Base-by-base conservation (phyloP, 1,140 invertebrate genomes). In the Pseudomyrmex cubaensis region DNA sequence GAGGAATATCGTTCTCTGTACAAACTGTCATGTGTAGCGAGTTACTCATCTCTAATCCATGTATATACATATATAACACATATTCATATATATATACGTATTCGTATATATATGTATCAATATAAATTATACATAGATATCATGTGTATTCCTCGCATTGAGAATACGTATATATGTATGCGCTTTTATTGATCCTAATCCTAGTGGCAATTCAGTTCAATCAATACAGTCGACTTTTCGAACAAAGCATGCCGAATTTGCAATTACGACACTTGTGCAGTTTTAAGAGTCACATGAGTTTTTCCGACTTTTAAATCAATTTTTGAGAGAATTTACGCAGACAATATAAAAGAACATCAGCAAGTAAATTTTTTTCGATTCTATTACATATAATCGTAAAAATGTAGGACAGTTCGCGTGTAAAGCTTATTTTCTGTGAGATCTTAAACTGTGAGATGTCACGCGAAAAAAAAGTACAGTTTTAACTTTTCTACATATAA, bases 121-220 rank as follows among this genome's bases (percentile, higher is more conserved):
- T 35, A 35, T 35, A 35, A 35, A 35, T 35, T 35, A 35, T 35
- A 35, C 35, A 35, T 35, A 35, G 35, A 35, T 35, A 35, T 35
- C 35, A 35, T 7, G 2, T 35, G 7, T 35, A 35, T 35, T 35
- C 35, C 4, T 35, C 5, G 35, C 35, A 5, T 7, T 35, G 5
- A 35, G 35, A 35, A 0, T 35, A 35, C 35, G 7, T 35, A 35
- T 35, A 0, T 7, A 5, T 7, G 5, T 35, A 5, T 35, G 48
- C 13, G 50, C 46, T 20, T 44, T 50, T 12, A 17, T 67, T 25
- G 13, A 77, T 67, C 50, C 46, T 77, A 75, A 62, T 62, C 57
- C 48, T 25, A 56, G 46, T 63, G 20, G 48, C 57, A 63, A 59
- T 48, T 75, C 25, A 50, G 44, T 75, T 63, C 35, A 75, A 75